Evolutionary conservation across 2,797 vertebrate genomes (phyloP).

Genomic region (Malurus splendens): DNA sequence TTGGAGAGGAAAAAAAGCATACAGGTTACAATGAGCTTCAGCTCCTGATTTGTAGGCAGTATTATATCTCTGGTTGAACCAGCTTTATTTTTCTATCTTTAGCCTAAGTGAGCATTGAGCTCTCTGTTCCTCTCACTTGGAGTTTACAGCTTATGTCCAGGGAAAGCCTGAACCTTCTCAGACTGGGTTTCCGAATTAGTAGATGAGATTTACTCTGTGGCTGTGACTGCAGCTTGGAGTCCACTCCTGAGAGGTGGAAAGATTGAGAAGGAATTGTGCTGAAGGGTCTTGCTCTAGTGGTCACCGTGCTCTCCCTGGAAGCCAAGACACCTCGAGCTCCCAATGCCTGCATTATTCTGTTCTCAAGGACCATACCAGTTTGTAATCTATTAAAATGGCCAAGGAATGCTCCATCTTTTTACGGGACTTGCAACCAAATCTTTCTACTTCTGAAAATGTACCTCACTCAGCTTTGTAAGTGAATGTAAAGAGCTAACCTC

Average conservation of each 20-base stretch:
- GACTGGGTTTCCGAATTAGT: neutral
- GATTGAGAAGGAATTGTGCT: neutral
- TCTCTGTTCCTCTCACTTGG: neutral
- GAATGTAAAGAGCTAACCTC: slow-evolving; percentile 42
- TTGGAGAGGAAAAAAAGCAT: neutral
- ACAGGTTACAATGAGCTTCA: neutral
- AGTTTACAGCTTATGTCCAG: neutral
- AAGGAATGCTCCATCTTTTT: slow-evolving; percentile 58
- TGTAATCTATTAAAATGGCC: slow-evolving; percentile 28
- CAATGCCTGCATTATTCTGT: neutral
- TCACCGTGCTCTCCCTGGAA: neutral
- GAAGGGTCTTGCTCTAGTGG: neutral
- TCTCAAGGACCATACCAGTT: slow-evolving; percentile 43
- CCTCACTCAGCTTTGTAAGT: slow-evolving; percentile 60
- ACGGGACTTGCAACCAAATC: slow-evolving; percentile 51
- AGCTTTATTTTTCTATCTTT: slow-evolving; percentile 40
- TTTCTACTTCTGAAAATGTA: slow-evolving; percentile 51
- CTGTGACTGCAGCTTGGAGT: neutral
- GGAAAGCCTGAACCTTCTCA: neutral
- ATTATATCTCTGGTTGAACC: slow-evolving; percentile 36
- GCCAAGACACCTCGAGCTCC: neutral
- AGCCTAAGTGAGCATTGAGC: neutral
- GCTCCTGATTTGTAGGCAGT: slow-evolving; percentile 24
- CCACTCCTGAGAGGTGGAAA: neutral
- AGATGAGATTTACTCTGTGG: neutral